A percentile compares a stretch with the other conserved stretches of the same genome.
These are phyloP conservation scores for Muricea muricata DNA, from an alignment of 92 coral and sea anemone species.

Conservation along the genomic window DNA sequence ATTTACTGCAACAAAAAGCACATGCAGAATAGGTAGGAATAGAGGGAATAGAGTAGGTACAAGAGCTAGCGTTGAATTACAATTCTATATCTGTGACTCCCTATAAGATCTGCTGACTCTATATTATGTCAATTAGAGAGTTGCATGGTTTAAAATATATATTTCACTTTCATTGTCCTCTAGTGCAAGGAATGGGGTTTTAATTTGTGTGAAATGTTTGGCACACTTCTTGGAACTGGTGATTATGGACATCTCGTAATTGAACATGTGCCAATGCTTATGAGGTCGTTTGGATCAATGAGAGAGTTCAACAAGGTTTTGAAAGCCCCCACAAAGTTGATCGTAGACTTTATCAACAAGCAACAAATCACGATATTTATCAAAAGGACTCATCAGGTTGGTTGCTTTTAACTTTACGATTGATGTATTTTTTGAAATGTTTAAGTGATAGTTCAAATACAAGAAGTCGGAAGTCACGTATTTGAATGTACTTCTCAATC, in stretches of 20 bases:
- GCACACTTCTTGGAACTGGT: slow-evolving; percentile 9
- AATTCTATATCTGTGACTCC: no score
- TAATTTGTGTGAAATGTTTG: neutral
- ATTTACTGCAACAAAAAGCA: neutral
- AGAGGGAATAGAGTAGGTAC: neutral
- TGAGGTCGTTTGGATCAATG: slow-evolving; percentile 10
- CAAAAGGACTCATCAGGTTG: slow-evolving; percentile 18
- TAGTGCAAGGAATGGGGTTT: slow-evolving; percentile 35
- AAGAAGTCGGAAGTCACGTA: no score
- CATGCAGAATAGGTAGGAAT: no score
- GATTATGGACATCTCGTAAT: slow-evolving; percentile 29
- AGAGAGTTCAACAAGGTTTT: slow-evolving; percentile 20
- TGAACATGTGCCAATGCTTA: slow-evolving; percentile 17
- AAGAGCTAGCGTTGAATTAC: neutral
- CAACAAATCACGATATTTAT: slow-evolving; percentile 7
- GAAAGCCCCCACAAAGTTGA: slow-evolving; percentile 25
- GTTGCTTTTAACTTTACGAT: no score
- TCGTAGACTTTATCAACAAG: slow-evolving; percentile 31
- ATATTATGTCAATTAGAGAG: no score
- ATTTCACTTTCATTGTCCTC: no score
- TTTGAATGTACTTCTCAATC: no score
- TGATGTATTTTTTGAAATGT: no score
- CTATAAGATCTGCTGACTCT: no score
- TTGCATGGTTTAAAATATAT: no score
- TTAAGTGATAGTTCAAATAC: no score